Percentiles rank a stretch among this genome's conserved stretches.
Evolutionary conservation across 1,140 invertebrate genomes (phyloP).

Genomic region (Sycophaga agraensis): DNA sequence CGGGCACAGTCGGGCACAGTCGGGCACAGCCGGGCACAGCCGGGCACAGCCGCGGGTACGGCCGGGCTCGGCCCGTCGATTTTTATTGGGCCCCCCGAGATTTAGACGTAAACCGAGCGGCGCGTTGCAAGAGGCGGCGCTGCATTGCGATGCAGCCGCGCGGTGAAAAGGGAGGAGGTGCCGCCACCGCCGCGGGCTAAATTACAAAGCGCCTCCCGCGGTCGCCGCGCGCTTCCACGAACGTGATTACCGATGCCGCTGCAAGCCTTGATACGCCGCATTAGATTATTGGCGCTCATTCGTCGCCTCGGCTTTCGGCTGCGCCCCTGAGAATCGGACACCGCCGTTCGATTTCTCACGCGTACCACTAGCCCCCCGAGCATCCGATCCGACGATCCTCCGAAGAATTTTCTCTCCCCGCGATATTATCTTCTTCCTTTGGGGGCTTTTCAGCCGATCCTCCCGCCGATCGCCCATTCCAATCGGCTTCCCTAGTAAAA

Average conservation of each 20-base stretch:
- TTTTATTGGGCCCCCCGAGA: conserved; percentile 12
- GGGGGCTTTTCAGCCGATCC: too few relatives aligned
- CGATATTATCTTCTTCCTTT: too few relatives aligned
- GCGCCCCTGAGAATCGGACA: not conserved
- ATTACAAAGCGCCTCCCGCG: conserved; percentile 19
- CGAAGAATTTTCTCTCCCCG: too few relatives aligned
- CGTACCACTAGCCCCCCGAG: too few relatives aligned
- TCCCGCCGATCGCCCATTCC: too few relatives aligned
- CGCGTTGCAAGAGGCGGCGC: not conserved
- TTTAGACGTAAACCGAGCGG: conserved; percentile 20
- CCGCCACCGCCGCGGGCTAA: not conserved
- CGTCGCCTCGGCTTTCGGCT: not conserved
- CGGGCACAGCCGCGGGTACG: too few relatives aligned
- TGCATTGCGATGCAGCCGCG: not conserved
- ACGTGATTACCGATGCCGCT: not conserved
- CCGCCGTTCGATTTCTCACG: not conserved
- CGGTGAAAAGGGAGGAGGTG: not conserved
- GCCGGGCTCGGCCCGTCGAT: not conserved
- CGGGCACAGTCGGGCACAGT: too few relatives aligned
- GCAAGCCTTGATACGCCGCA: not conserved
- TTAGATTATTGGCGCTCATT: not conserved
- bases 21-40: too few relatives aligned
- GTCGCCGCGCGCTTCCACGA: not conserved
- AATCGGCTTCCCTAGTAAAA: too few relatives aligned
- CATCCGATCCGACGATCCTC: too few relatives aligned